These are phyloP conservation scores for Synanceia verrucosa DNA, from an alignment of 2,797 vertebrate species.

Conservation along the genomic window DNA sequence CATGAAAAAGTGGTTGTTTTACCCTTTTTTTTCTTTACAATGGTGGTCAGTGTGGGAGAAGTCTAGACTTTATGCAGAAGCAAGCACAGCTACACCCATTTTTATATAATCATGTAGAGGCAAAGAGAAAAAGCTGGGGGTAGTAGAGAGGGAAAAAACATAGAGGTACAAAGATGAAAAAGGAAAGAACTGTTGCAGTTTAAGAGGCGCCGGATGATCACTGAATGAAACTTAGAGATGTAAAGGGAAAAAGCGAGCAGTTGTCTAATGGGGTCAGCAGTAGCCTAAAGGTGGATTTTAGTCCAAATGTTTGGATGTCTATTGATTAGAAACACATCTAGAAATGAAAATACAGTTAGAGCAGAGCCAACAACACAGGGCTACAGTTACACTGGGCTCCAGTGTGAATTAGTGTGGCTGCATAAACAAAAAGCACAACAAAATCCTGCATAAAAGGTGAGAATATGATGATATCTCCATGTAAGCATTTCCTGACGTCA, in stretches of 20 bases:
- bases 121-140: conserved; percentile 22
- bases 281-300: conserved; percentile 13
- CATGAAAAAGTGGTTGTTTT: conserved; percentile 47
- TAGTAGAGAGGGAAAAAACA: conserved; percentile 37
- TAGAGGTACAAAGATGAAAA: conserved; percentile 33
- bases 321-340: neutral
- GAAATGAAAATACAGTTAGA: conserved; percentile 16
- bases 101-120: conserved; percentile 38
- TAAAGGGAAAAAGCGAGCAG: neutral
- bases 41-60: conserved; percentile 46
- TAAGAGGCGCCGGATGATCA: conserved; percentile 8
- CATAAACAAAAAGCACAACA: conserved; percentile 32
- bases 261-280: neutral
- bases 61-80: conserved; percentile 41
- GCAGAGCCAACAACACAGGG: conserved; percentile 23
- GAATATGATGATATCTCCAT: conserved; percentile 37
- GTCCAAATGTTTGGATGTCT: neutral
- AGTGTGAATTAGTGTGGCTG: conserved; percentile 8
- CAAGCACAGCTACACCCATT: conserved; percentile 49
- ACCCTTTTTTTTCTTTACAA: conserved; percentile 35
- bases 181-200: neutral
- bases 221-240: neutral
- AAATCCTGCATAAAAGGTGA: conserved; percentile 16
- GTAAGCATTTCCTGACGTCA: conserved; percentile 17
- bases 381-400: conserved; percentile 21